These are phyloP conservation scores for Meteorus colon DNA, from an alignment of 2,888 invertebrate genomes.

Conservation along the genomic window DNA sequence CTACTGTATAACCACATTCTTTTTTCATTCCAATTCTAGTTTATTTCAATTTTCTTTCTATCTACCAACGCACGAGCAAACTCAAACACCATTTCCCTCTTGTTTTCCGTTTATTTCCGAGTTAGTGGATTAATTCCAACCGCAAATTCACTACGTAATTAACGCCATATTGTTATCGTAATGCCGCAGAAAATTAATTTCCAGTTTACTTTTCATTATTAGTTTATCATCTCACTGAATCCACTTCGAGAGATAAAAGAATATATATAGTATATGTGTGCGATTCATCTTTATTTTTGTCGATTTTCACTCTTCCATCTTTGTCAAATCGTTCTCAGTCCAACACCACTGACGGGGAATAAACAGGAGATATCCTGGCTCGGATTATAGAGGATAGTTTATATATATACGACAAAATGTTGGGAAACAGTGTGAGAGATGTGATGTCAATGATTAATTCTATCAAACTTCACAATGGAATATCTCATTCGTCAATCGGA, in stretches of 20 bases:
- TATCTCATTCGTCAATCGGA: slow-evolving; percentile 13
- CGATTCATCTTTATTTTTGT: slow-evolving; percentile 1
- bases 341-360: slow-evolving; percentile 55
- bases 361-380: slow-evolving; percentile 9
- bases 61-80: background rate
- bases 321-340: slow-evolving; percentile 55
- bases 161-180: slow-evolving; percentile 61
- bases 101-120: background rate
- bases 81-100: background rate
- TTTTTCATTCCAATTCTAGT: slow-evolving; percentile 26
- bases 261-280: background rate
- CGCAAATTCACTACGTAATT: slow-evolving; percentile 55
- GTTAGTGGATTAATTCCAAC: slow-evolving; percentile 50
- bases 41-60: slow-evolving; percentile 11
- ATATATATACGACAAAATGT: slow-evolving; percentile 23
- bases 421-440: background rate
- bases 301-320: slow-evolving; percentile 17
- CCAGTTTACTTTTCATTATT: slow-evolving; percentile 22
- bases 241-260: background rate
- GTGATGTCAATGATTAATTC: slow-evolving; percentile 30
- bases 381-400: background rate
- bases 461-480: slow-evolving; percentile 13
- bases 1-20: slow-evolving; percentile 11
- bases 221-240: background rate
- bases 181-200: slow-evolving; percentile 3